Percentiles rank a stretch among this genome's conserved stretches.
Conservation (phyloP, 2,888 invertebrate species). For the Sinelater perroti region DNA sequence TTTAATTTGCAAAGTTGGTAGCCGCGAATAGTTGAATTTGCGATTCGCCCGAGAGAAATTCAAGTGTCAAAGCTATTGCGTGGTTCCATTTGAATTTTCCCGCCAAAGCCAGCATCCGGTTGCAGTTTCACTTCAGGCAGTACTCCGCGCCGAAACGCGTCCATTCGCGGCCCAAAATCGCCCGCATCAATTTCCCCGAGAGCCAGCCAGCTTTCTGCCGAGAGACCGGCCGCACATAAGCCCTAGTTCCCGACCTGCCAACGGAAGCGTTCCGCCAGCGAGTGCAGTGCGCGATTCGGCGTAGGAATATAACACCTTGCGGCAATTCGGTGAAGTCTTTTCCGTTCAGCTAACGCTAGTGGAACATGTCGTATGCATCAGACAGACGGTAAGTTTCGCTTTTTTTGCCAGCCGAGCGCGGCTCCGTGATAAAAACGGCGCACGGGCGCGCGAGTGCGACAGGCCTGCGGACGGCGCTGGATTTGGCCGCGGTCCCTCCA, state of each 20-base stretch:
- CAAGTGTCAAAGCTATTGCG: slow-evolving; percentile 45
- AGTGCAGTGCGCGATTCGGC: slow-evolving; percentile 44
- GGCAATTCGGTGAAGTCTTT: slow-evolving; percentile 62
- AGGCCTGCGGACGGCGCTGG: slow-evolving; percentile 5
- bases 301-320: slow-evolving; percentile 61
- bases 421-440: slow-evolving; percentile 51
- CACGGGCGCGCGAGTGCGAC: slow-evolving; percentile 44
- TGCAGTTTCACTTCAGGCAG: slow-evolving; percentile 11
- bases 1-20: slow-evolving; percentile 5
- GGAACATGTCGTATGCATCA: slow-evolving; percentile 84
- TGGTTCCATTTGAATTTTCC: slow-evolving; percentile 38
- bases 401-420: slow-evolving; percentile 52
- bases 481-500: slow-evolving; percentile 1
- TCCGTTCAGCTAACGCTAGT: slow-evolving; percentile 80
- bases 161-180: slow-evolving; percentile 16
- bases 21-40: slow-evolving; percentile 33
- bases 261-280: not conserved
- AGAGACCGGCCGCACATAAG: too few relatives aligned
- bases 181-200: slow-evolving; percentile 3
- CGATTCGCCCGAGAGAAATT: slow-evolving; percentile 39
- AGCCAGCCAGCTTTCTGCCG: not conserved
- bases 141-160: slow-evolving; percentile 20
- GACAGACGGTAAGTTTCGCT: slow-evolving; percentile 79
- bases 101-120: slow-evolving; percentile 19
- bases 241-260: too few relatives aligned